These are phyloP conservation scores for Nyleta sp. DNA, from an alignment of 2,888 invertebrate species.

Conservation along the genomic window DNA sequence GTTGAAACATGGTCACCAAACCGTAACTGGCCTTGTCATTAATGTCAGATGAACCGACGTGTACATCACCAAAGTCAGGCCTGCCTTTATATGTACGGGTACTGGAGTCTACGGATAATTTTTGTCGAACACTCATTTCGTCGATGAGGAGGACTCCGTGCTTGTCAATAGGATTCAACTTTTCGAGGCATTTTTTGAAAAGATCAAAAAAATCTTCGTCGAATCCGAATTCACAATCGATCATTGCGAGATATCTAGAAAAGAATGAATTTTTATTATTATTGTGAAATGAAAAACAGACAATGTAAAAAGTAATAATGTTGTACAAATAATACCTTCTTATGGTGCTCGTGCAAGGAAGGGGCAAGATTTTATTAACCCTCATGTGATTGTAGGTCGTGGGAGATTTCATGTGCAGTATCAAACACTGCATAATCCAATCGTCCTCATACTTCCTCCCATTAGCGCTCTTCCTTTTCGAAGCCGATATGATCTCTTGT, in stretches of 20 bases:
- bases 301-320: constrained; percentile 11
- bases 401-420: constrained; percentile 43
- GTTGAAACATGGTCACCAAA: constrained; percentile 26
- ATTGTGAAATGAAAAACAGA: constrained; percentile 14
- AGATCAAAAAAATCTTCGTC: constrained; percentile 34
- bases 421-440: constrained; percentile 32
- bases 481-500: constrained; percentile 29
- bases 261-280: background rate
- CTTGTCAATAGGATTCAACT: constrained; percentile 19
- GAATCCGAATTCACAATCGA: constrained; percentile 30
- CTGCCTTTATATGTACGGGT: constrained; percentile 35
- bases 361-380: constrained; percentile 31
- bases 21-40: constrained; percentile 27
- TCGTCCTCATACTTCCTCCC: constrained; percentile 30
- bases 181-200: constrained; percentile 22
- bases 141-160: constrained; percentile 33
- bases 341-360: constrained; percentile 23
- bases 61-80: constrained; percentile 17
- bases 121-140: constrained; percentile 27
- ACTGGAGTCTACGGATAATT: constrained; percentile 20
- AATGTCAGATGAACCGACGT: background rate
- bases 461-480: constrained; percentile 30
- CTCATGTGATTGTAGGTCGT: constrained; percentile 29
- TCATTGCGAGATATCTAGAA: constrained; percentile 31
- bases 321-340: constrained; percentile 25